phyloP scores from a whole-genome alignment of 1,140 invertebrate genomes.

The Caenorhabditis remanei region DNA sequence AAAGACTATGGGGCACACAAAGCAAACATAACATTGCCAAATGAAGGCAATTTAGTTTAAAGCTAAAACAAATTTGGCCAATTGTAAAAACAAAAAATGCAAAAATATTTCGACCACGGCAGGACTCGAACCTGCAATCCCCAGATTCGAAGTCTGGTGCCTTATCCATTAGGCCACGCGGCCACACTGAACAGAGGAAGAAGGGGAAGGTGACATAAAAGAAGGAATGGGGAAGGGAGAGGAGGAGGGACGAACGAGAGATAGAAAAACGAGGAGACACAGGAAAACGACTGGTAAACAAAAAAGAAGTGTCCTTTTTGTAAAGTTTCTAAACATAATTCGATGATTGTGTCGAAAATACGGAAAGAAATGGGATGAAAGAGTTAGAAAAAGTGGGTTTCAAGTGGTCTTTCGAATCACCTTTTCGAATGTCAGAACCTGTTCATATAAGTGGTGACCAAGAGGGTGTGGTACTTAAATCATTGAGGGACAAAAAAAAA shows the following conservation, averaged over 20 bases:
- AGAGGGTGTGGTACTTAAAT: slow-evolving; percentile 25
- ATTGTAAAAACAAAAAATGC: neutral
- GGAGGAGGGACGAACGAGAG: neutral
- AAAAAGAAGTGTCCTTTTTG: neutral
- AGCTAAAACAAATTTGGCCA: slow-evolving; percentile 29
- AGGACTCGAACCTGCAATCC: slow-evolving; percentile 44
- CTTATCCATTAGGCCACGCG: slow-evolving; percentile 45
- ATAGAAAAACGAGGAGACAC: neutral
- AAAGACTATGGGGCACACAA: neutral
- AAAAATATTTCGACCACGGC: slow-evolving; percentile 20
- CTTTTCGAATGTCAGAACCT: neutral
- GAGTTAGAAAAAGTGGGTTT: neutral
- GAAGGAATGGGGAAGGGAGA: neutral
- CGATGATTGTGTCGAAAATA: neutral
- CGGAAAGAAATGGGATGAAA: neutral
- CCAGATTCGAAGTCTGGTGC: slow-evolving; percentile 42
- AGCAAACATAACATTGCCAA: slow-evolving; percentile 22
- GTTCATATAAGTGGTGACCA: slow-evolving; percentile 11
- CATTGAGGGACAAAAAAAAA: neutral
- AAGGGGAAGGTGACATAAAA: neutral
- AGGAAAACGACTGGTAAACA: neutral
- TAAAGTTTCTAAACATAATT: slow-evolving; percentile 18
- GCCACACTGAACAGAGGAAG: neutral
- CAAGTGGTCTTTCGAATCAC: slow-evolving; percentile 19
- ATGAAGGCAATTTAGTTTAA: slow-evolving; percentile 32